Evolutionary conservation across 2,888 invertebrate species (phyloP).

Genomic region (Pheosia gnoma): DNA sequence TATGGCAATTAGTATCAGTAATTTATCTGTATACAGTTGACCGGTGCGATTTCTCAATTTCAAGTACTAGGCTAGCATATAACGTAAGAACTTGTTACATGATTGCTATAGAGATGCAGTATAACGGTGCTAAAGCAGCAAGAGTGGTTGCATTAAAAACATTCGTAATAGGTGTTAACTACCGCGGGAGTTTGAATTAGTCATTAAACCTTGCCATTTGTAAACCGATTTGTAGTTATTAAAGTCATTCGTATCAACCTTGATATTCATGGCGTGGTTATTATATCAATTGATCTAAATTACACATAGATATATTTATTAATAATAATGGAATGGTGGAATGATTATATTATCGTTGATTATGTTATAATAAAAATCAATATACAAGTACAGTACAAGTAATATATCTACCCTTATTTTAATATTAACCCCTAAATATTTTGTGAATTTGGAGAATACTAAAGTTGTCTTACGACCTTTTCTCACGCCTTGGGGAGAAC

Average conservation of each 20-base stretch:
- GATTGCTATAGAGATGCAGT: not conserved
- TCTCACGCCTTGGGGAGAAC: no score
- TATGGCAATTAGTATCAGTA: no score
- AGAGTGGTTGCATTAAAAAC: not conserved
- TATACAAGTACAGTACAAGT: no score
- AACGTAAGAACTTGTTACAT: not conserved
- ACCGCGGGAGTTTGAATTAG: not conserved
- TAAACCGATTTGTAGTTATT: constrained; percentile 11
- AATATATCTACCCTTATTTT: no score
- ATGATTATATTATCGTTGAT: no score
- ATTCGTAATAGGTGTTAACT: no score
- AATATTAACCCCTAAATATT: no score
- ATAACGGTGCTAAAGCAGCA: not conserved
- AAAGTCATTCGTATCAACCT: constrained; percentile 18
- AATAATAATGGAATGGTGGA: no score
- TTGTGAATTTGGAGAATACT: no score
- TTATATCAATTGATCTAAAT: constrained; percentile 29
- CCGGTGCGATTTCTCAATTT: not conserved
- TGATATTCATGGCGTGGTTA: constrained; percentile 12
- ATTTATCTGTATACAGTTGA: no score
- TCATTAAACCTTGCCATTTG: constrained; percentile 19
- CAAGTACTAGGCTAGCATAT: not conserved
- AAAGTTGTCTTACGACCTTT: no score
- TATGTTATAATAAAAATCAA: not conserved
- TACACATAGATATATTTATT: constrained; percentile 24